Base-by-base conservation (phyloP, 2,797 vertebrate genomes). In the Rhynchotus rufescens region DNA sequence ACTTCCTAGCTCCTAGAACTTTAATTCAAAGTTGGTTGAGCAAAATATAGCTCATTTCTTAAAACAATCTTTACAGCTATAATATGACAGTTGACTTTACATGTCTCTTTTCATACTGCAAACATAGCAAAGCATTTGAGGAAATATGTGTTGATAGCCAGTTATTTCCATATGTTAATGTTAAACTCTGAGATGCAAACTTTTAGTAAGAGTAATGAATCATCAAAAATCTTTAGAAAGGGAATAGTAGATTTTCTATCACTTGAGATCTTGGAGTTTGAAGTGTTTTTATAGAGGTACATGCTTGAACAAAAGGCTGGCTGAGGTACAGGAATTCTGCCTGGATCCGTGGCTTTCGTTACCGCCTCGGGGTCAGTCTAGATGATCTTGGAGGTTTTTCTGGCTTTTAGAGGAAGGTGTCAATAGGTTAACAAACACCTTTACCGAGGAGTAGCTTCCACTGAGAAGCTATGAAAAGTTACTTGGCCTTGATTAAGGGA, bases 21-120 rank as follows among this genome's bases (percentile, higher is more conserved):
- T 80, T 59, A 83, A 26, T 92, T 96, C 67, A 52, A 38, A 68
- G 25, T 83, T 51, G 34, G 69, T 47, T 92, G 64, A 95, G 54
- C 79, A 64, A 93, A 90, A 68, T 34, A 19, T 52, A 25, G 34
- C 9, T 59, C 45, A 32, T 87, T 93, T 86, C 76, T 80, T 57
- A 87, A 83, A 81, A 28, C 61, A 91, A 67, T 87, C 76, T 84
- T 87, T 84, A 34, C 14, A 67, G 92, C 88, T 89, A 45, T 80
- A 75, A 80, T 28, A 30, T 13, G 22, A 47, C 56, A 34, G 66
- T 68, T 56, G 62, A 78, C 92, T 92, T 90, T 72, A 30, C 59
- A 26, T 30, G 40, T 19, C 47, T 80, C 45, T 40, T 83, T 89
- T 65, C 64, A 40, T 68, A 12, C 64, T 84, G 15, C 80, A 92